phyloP scores from a whole-genome alignment of 2,797 vertebrate species.

The Triplophysa bombifrons region DNA sequence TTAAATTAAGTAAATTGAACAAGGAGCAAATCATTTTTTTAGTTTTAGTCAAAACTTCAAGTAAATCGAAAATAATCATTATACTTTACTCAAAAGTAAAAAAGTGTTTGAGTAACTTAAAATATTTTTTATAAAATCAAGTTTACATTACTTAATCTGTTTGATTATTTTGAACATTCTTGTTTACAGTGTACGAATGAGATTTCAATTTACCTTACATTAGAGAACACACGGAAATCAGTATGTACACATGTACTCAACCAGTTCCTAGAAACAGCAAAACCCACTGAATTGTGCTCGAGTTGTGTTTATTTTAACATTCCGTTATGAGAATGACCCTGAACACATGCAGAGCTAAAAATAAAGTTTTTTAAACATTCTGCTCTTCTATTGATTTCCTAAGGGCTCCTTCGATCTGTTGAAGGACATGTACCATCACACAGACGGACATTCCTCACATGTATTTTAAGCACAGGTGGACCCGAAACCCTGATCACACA shows the following conservation, averaged over 20 bases:
- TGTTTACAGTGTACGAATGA: too few relatives aligned
- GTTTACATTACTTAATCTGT: too few relatives aligned
- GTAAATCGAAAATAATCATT: too few relatives aligned
- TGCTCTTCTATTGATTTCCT: background rate
- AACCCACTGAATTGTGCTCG: background rate
- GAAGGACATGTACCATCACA: slow-evolving; percentile 67
- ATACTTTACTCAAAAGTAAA: too few relatives aligned
- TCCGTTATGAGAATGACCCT: background rate
- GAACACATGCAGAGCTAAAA: background rate
- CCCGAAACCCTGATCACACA: slow-evolving; percentile 22
- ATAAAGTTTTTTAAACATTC: background rate
- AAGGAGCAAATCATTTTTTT: too few relatives aligned
- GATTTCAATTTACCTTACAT: too few relatives aligned
- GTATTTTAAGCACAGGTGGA: slow-evolving; percentile 36
- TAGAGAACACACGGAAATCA: background rate
- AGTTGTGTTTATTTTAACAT: background rate
- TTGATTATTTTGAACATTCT: too few relatives aligned
- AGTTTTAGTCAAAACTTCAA: too few relatives aligned
- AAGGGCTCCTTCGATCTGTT: slow-evolving; percentile 29
- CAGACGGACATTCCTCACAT: slow-evolving; percentile 69
- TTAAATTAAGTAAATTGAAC: too few relatives aligned
- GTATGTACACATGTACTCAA: background rate
- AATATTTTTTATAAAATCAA: too few relatives aligned
- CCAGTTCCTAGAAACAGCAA: background rate
- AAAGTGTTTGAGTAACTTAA: too few relatives aligned